Evolutionary conservation across 2,113 vertebrate genomes (phyloP).

Genomic region (Shinisaurus crocodilurus): DNA sequence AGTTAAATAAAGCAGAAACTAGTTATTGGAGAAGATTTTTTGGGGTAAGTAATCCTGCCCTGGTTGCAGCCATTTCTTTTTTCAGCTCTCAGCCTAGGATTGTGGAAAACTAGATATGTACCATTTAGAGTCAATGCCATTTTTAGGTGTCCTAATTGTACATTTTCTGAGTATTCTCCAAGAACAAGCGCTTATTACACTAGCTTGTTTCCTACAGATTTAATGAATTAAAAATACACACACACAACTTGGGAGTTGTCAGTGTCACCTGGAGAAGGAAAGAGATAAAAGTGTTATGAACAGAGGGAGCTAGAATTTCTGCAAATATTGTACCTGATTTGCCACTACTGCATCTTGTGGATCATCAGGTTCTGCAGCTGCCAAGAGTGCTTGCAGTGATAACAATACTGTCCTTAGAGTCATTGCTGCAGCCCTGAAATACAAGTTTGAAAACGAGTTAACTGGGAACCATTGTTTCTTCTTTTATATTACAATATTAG

Average conservation of each 20-base stretch:
- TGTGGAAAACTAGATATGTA: background rate
- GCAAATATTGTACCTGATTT: constrained; percentile 86
- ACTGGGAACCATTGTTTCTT: background rate
- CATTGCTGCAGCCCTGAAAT: constrained; percentile 95
- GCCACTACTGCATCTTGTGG: constrained; percentile 98
- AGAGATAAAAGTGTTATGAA: background rate
- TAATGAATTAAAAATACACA: background rate
- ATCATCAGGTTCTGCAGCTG: constrained; percentile 96
- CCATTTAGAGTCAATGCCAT: background rate
- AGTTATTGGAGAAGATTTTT: background rate
- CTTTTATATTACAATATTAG: background rate
- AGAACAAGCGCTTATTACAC: background rate
- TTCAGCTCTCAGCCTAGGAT: background rate
- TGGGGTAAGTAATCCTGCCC: background rate
- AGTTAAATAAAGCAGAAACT: background rate
- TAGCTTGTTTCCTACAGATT: background rate
- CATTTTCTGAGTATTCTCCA: background rate
- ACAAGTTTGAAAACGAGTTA: constrained; percentile 47
- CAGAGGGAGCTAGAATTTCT: background rate
- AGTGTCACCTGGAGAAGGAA: background rate
- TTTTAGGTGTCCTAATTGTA: background rate
- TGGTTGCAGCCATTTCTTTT: background rate
- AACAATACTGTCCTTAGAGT: constrained; percentile 96
- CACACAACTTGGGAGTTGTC: background rate
- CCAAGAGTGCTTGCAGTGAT: constrained; percentile 94